Conservation (phyloP, 2,888 invertebrate genomes). For the Drosophila colorata region DNA sequence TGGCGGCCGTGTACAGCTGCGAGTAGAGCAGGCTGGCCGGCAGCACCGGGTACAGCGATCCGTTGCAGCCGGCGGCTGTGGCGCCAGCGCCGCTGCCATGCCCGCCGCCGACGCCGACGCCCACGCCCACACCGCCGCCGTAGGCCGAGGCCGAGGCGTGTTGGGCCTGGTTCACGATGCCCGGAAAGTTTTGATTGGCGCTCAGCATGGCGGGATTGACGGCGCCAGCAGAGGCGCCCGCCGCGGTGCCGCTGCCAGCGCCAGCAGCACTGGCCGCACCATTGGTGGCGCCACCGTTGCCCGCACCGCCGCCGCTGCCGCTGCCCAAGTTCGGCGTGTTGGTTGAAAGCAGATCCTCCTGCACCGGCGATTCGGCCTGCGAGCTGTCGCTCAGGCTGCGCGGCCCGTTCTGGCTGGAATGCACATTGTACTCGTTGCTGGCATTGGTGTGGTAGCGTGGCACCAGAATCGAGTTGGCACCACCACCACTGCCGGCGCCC, state of each 20-base stretch:
- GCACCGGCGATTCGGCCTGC: slow-evolving; percentile 93
- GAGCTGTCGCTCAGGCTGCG: slow-evolving; percentile 93
- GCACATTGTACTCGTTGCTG: slow-evolving; percentile 88
- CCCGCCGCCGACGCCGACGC: slow-evolving; percentile 81
- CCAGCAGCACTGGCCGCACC: slow-evolving; percentile 82
- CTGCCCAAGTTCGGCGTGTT: slow-evolving; percentile 88
- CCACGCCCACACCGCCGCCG: slow-evolving; percentile 86
- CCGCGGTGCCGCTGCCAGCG: slow-evolving; percentile 57
- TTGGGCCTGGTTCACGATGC: slow-evolving; percentile 87
- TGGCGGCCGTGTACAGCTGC: slow-evolving; percentile 92
- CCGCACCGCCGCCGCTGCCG: slow-evolving; percentile 85
- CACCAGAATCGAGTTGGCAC: slow-evolving; percentile 86
- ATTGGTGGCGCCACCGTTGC: slow-evolving; percentile 56
- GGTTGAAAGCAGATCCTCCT: slow-evolving; percentile 90
- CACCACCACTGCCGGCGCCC: slow-evolving; percentile 57
- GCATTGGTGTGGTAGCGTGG: slow-evolving; percentile 88
- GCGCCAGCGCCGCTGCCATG: slow-evolving; percentile 70
- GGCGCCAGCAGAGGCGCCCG: slow-evolving; percentile 52
- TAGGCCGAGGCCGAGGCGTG: slow-evolving; percentile 82
- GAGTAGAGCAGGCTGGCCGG: slow-evolving; percentile 94
- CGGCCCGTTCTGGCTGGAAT: slow-evolving; percentile 88
- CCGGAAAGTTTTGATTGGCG: slow-evolving; percentile 86
- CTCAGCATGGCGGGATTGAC: slow-evolving; percentile 76
- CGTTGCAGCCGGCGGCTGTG: slow-evolving; percentile 88
- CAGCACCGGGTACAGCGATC: slow-evolving; percentile 91